Evolutionary conservation across 2,113 vertebrate species (phyloP).

Genomic region (Heptranchias perlo): DNA sequence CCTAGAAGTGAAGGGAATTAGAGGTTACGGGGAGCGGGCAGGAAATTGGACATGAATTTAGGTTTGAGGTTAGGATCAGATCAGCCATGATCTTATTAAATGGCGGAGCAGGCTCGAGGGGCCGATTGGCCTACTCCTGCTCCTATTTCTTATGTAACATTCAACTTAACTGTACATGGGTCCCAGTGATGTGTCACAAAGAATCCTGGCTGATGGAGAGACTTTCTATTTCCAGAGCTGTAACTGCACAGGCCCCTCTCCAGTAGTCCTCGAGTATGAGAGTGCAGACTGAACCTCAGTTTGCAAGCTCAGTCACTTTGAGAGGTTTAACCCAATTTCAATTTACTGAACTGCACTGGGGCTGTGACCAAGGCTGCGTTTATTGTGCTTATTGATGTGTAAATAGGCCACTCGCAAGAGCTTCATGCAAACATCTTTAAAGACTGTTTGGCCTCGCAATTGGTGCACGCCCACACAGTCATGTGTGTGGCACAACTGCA

Average conservation of each 20-base stretch:
- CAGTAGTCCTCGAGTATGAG: background rate
- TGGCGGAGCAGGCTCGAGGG: no score
- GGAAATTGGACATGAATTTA: no score
- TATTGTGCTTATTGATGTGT: background rate
- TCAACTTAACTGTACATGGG: background rate
- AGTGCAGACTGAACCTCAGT: background rate
- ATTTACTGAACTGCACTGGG: background rate
- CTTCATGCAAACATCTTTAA: background rate
- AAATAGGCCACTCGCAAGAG: background rate
- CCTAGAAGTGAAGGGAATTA: no score
- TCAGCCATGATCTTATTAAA: no score
- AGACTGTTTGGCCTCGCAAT: background rate
- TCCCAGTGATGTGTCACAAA: background rate
- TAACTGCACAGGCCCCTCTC: background rate
- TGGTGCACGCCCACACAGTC: background rate
- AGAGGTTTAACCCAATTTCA: background rate
- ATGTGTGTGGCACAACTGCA: background rate
- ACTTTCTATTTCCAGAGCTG: background rate
- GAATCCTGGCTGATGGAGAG: background rate
- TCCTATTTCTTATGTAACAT: no score
- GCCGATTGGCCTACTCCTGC: no score
- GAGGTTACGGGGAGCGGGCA: no score
- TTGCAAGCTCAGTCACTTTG: background rate
- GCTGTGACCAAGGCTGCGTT: background rate
- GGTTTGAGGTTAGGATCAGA: no score